phyloP scores from a whole-genome alignment of 2,113 vertebrate genomes.

The Stegastes partitus region DNA sequence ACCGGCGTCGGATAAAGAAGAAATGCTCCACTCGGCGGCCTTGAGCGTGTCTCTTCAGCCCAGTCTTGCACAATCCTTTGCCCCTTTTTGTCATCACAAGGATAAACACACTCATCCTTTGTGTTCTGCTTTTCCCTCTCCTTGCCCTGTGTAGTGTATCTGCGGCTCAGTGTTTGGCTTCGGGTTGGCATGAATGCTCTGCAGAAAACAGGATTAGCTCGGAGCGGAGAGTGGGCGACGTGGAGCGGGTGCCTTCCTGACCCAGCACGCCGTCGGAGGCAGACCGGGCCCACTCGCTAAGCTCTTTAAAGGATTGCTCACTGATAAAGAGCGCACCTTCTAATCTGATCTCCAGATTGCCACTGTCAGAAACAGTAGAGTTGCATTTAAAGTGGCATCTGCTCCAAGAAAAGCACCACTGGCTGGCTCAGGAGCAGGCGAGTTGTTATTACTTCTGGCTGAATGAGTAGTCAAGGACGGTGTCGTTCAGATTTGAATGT shows the following conservation, averaged over 20 bases:
- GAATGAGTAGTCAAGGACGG: conserved; percentile 53
- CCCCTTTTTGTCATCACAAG: conserved; percentile 50
- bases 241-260: conserved; percentile 58
- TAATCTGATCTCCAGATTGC: conserved; percentile 80
- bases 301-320: conserved; percentile 78
- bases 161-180: conserved; percentile 30
- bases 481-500: conserved; percentile 32
- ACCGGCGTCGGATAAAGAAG: neutral
- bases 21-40: neutral
- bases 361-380: conserved; percentile 67
- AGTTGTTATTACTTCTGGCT: conserved; percentile 6
- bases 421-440: neutral
- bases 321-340: conserved; percentile 67
- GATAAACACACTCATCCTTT: conserved; percentile 51
- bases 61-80: conserved; percentile 20
- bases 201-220: conserved; percentile 72
- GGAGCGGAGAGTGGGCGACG: conserved; percentile 39
- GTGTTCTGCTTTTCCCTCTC: conserved; percentile 6
- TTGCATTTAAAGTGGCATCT: conserved; percentile 62
- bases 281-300: conserved; percentile 63
- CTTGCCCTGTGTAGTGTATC: conserved; percentile 3
- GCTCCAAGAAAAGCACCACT: conserved; percentile 38
- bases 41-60: conserved; percentile 2
- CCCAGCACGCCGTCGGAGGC: conserved; percentile 60
- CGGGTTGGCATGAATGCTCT: conserved; percentile 42